Percentiles rank a stretch among this genome's conserved stretches.
Conservation (phyloP, 92 coral and sea anemone genomes). For the Virgularia gustaviana region DNA sequence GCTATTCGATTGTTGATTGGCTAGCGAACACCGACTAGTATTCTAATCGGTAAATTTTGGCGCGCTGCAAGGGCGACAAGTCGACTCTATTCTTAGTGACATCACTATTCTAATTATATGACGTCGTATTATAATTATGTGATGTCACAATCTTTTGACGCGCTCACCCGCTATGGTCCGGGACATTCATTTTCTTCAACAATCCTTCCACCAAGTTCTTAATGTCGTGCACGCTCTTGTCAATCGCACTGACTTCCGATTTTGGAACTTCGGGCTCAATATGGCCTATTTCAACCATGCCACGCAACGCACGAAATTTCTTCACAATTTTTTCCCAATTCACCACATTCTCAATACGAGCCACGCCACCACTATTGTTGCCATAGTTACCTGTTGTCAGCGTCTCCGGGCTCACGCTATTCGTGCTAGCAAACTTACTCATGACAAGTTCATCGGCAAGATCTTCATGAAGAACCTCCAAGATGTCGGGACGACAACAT, state of each 20-base stretch:
- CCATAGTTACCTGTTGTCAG: slow-evolving; percentile 53
- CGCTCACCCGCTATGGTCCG: background rate
- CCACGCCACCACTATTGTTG: slow-evolving; percentile 52
- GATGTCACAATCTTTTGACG: background rate
- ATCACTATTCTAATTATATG: too few relatives aligned
- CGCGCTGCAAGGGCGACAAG: too few relatives aligned
- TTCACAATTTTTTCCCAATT: slow-evolving; percentile 82
- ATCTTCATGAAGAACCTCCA: slow-evolving; percentile 77
- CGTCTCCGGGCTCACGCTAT: slow-evolving; percentile 34
- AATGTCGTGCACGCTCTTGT: slow-evolving; percentile 23
- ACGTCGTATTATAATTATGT: too few relatives aligned
- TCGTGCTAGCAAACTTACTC: slow-evolving; percentile 12
- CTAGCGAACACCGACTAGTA: too few relatives aligned
- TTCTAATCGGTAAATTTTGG: too few relatives aligned
- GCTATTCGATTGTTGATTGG: too few relatives aligned
- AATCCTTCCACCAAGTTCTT: slow-evolving; percentile 25
- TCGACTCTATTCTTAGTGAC: too few relatives aligned
- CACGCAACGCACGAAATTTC: slow-evolving; percentile 65
- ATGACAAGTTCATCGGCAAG: background rate
- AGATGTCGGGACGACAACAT: slow-evolving; percentile 88
- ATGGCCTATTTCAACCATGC: slow-evolving; percentile 38
- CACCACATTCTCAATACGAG: slow-evolving; percentile 78
- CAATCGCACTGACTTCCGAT: background rate
- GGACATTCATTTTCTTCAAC: slow-evolving; percentile 19
- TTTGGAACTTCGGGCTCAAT: background rate